Evolutionary conservation across 2,888 invertebrate species (phyloP), one percentile per base, ranked within the genome.

Genomic region (Habroteleia sp.): DNA sequence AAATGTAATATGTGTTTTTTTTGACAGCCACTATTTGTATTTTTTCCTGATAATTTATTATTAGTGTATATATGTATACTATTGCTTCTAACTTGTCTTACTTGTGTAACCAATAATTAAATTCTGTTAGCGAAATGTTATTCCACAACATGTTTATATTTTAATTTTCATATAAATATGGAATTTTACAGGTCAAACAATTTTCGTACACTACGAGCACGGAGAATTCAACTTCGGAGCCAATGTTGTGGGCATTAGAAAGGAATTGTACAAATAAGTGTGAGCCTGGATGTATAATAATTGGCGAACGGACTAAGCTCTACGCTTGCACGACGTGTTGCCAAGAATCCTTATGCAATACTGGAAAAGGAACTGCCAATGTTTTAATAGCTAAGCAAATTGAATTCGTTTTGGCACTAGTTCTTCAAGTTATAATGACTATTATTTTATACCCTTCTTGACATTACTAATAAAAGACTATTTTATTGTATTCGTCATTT

Each of bases 261-360:
- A 91, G 96, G 6, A 94, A 94, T 85, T 96, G 96, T 85, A 92
- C 94, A 0, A 93, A 93, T 81, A 93, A 93, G 82, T 97, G 96
- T 88, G 95, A 96, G 80, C 93, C 95, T 0, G 96, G 96, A 6
- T 96, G 96, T 89, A 96, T 96, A 82, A 92, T 96, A 46, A 96
- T 97, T 77, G 96, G 96, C 0, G 96, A 97, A 86, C 90, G 96
- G 44, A 96, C 96, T 2, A 96, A 96, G 85, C 89, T 97, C 0
- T 95, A 95, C 88, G 95, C 96, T 7, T 96, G 96, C 87, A 96
- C 95, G 0, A 93, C 94, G 0, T 96, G 96, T 84, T 96, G 96
- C 87, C 93, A 93, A 77, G 91, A 92, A 5, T 92, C 93, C 2
- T 91, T 93, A 3, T 96, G 96, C 89, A 96, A 96, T 87, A 91